A percentile compares a stretch with the other conserved stretches of the same genome.
These are phyloP conservation scores for Ricordea florida DNA, from an alignment of 92 coral and sea anemone genomes.

Conservation along the genomic window DNA sequence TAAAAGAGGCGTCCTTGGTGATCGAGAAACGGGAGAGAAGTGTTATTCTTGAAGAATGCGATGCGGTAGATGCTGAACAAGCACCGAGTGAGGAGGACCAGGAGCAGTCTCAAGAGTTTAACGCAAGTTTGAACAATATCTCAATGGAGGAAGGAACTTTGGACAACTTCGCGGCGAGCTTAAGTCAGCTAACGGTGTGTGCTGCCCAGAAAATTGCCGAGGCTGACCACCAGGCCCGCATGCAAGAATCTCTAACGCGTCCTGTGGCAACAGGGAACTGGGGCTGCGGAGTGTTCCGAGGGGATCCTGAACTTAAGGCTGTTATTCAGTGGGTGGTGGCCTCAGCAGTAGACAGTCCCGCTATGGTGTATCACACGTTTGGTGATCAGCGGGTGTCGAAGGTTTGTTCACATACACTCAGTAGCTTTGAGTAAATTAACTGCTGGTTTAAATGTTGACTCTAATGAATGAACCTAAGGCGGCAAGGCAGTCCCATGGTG, in stretches of 20 bases:
- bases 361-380: constrained; percentile 62
- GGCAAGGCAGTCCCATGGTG: too few relatives aligned
- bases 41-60: too few relatives aligned
- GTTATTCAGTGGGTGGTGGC: constrained; percentile 88
- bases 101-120: not conserved
- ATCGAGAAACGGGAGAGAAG: too few relatives aligned
- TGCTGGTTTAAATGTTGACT: too few relatives aligned
- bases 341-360: constrained; percentile 83
- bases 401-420: constrained; percentile 51
- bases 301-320: constrained; percentile 81
- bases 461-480: too few relatives aligned
- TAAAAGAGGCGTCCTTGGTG: not conserved
- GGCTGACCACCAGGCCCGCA: not conserved
- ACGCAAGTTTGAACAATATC: not conserved
- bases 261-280: constrained; percentile 83
- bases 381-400: constrained; percentile 61
- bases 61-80: too few relatives aligned
- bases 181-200: constrained; percentile 34
- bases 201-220: constrained; percentile 47
- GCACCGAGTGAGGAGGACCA: not conserved
- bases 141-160: not conserved
- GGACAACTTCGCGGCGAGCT: constrained; percentile 9
- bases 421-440: too few relatives aligned
- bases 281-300: constrained; percentile 71
- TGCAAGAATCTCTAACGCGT: constrained; percentile 4